Evolutionary conservation across 2,113 vertebrate species (phyloP), one percentile per base, ranked within the genome.

Genomic region (Tichodroma muraria): DNA sequence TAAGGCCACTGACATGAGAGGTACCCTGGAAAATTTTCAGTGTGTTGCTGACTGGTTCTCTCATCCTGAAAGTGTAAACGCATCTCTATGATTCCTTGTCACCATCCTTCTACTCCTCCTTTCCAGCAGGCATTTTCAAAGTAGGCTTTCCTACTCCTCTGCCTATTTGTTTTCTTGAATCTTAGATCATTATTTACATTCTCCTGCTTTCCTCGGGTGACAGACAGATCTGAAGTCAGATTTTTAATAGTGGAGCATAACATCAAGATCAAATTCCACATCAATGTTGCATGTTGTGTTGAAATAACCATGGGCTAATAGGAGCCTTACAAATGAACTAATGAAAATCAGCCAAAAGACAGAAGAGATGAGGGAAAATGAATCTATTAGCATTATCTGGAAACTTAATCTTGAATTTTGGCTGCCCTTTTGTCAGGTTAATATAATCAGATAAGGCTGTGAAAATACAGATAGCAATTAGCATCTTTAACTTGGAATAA

Each of bases 381-480:
- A 52, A 30, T 57, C 50, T 91, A 69, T 93, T 94, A 90, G 17
- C 44, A 78, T 95, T 94, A 93, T 96, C 90, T 90, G 53, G 90
- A 86, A 93, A 95, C 71, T 77, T 89, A 79, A 86, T 94, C 88
- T 79, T 73, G 63, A 76, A 88, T 87, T 89, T 93, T 95, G 94
- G 86, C 91, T 94, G 86, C 70, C 80, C 82, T 92, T 92, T 86
- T 95, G 56, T 94, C 69, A 79, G 69, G 65, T 92, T 96, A 86
- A 90, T 94, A 78, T 81, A 94, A 95, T 94, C 80, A 91, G 87
- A 93, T 92, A 89, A 82, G 65, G 50, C 89, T 94, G 73, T 82
- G 81, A 93, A 94, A 96, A 96, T 82, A 92, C 37, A 82, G 91
- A 92, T 57, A 89, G 13, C 47, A 94, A 95, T 97, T 92, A 95